Evolutionary conservation across 2,888 invertebrate genomes (phyloP).

Genomic region (Lottia gigantea): DNA sequence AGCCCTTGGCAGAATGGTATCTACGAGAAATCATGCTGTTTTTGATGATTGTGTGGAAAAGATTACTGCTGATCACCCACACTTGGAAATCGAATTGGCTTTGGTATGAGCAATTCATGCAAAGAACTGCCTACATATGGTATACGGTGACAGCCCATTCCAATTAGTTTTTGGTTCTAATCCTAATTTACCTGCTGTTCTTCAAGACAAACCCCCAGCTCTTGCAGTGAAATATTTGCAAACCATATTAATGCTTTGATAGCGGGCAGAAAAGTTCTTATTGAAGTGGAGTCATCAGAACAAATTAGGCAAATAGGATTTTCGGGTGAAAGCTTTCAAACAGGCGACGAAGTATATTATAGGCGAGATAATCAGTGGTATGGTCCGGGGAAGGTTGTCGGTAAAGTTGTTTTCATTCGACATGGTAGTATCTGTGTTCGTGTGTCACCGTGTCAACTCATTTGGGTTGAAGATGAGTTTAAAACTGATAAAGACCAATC

Average conservation of each 20-base stretch:
- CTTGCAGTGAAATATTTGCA: slow-evolving; percentile 24
- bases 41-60: slow-evolving; percentile 14
- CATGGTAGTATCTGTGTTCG: slow-evolving; percentile 30
- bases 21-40: slow-evolving; percentile 15
- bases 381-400: slow-evolving; percentile 35
- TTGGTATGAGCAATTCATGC: slow-evolving; percentile 17
- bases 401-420: slow-evolving; percentile 29
- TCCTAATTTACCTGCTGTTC: slow-evolving; percentile 23
- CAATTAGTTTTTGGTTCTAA: slow-evolving; percentile 24
- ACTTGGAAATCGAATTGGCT: slow-evolving; percentile 12
- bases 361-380: slow-evolving; percentile 24
- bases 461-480: slow-evolving; percentile 12
- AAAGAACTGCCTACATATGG: slow-evolving; percentile 18
- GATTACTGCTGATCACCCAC: slow-evolving; percentile 10
- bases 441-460: slow-evolving; percentile 24
- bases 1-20: slow-evolving; percentile 8
- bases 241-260: slow-evolving; percentile 32
- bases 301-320: slow-evolving; percentile 25
- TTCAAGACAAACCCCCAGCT: slow-evolving; percentile 21
- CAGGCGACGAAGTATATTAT: slow-evolving; percentile 25
- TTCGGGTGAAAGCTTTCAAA: slow-evolving; percentile 18
- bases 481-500: slow-evolving; percentile 2
- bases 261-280: slow-evolving; percentile 24
- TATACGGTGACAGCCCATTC: slow-evolving; percentile 21
- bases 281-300: slow-evolving; percentile 25